These are phyloP conservation scores for Orbicella faveolata DNA, from an alignment of 64 coral and sea anemone species.

Conservation along the genomic window DNA sequence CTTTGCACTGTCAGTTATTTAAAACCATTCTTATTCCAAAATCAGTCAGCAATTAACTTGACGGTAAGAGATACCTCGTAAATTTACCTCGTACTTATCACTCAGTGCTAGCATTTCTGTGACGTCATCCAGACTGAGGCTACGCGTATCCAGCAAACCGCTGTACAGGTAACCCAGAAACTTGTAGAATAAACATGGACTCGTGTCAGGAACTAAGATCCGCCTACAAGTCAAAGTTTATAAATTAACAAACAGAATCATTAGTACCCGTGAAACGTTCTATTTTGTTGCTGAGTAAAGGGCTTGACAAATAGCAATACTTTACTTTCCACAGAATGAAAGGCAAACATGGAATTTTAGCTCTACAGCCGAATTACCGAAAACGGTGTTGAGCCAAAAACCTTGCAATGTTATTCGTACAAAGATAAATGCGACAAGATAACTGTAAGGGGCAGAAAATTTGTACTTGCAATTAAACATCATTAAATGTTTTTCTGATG, in stretches of 20 bases:
- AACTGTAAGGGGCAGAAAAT: too few species aligned
- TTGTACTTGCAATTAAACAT: too few species aligned
- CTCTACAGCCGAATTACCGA: too few species aligned
- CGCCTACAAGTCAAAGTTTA: constrained; percentile 48
- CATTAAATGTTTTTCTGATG: too few species aligned
- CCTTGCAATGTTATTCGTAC: too few species aligned
- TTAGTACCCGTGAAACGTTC: neutral
- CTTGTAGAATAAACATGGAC: constrained; percentile 64
- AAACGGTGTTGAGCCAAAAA: too few species aligned
- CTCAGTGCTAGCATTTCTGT: constrained; percentile 75
- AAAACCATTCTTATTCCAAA: too few species aligned
- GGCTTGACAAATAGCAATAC: too few species aligned
- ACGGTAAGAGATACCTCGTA: constrained; percentile 66
- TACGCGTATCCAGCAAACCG: constrained; percentile 64
- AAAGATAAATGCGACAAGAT: too few species aligned
- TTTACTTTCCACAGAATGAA: too few species aligned
- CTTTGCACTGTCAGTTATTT: too few species aligned
- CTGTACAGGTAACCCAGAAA: constrained; percentile 81
- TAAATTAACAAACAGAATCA: neutral
- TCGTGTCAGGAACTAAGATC: constrained; percentile 73
- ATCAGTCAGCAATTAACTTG: neutral
- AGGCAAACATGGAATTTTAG: too few species aligned
- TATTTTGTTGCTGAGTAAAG: neutral
- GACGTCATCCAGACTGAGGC: constrained; percentile 53
- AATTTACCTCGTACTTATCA: constrained; percentile 71